Conservation (phyloP, 1,140 invertebrate species). For the Paralvinella palmiformis region DNA sequence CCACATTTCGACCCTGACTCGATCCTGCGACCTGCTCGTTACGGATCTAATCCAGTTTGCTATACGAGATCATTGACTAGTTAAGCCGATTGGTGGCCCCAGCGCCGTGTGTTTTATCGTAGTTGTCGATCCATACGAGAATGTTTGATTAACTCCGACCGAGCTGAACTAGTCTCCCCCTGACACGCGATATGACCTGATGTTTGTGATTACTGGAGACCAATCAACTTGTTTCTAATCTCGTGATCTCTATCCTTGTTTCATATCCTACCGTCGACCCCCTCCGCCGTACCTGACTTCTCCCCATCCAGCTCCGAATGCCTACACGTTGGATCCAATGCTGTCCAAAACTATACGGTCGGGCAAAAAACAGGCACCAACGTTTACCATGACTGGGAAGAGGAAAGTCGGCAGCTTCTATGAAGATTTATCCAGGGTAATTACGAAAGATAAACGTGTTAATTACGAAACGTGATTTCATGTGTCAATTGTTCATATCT, state of each 20-base stretch:
- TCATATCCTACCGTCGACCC: background rate
- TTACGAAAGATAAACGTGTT: too few species aligned
- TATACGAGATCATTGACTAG: too few species aligned
- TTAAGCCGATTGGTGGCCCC: too few species aligned
- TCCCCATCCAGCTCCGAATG: conserved; percentile 21
- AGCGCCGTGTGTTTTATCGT: too few species aligned
- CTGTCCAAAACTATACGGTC: conserved; percentile 61
- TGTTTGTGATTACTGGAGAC: background rate
- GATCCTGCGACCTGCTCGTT: too few species aligned
- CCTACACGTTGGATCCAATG: conserved; percentile 51
- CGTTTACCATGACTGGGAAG: conserved; percentile 69
- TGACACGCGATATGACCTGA: background rate
- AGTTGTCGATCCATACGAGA: background rate
- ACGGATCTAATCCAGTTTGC: too few species aligned
- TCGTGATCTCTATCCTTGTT: background rate
- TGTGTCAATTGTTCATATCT: too few species aligned
- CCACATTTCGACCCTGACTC: too few species aligned
- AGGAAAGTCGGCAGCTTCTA: conserved; percentile 57
- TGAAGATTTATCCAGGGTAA: conserved; percentile 26
- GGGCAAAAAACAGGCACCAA: conserved; percentile 60
- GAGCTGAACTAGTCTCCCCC: background rate
- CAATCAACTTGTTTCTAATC: background rate
- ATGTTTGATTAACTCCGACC: background rate
- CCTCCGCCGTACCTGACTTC: too few species aligned
- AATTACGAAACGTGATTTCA: too few species aligned